phyloP scores from a whole-genome alignment of 1,140 invertebrate species.

The Drosophila seguyi region DNA sequence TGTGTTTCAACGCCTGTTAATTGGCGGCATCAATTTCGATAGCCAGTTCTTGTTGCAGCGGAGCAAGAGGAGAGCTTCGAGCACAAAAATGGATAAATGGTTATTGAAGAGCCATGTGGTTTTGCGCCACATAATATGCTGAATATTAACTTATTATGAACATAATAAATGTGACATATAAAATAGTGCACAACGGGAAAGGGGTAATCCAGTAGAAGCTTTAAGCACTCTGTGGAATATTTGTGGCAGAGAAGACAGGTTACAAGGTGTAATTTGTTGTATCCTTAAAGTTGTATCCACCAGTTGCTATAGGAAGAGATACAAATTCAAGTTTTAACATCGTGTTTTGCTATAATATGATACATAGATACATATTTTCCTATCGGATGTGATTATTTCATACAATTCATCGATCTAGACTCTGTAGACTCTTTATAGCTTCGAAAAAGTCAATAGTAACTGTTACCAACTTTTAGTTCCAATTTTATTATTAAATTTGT shows the following conservation, averaged over 20 bases:
- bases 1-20: slow-evolving; percentile 64
- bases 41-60: slow-evolving; percentile 35
- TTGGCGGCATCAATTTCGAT: slow-evolving; percentile 63
- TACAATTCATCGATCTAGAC: not conserved
- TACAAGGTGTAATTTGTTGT: not conserved
- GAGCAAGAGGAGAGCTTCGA: not conserved
- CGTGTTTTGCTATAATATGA: too few relatives aligned
- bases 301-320: not conserved
- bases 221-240: not conserved
- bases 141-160: slow-evolving; percentile 29
- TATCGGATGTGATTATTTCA: not conserved
- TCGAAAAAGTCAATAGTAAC: not conserved
- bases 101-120: slow-evolving; percentile 37
- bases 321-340: too few relatives aligned
- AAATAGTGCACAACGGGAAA: not conserved
- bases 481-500: not conserved
- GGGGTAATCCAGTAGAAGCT: not conserved
- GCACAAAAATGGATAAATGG: slow-evolving; percentile 21
- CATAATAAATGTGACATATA: slow-evolving; percentile 22
- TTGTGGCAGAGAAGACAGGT: not conserved
- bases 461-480: not conserved
- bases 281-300: not conserved
- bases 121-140: slow-evolving; percentile 11
- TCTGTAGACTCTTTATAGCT: not conserved
- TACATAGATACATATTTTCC: not conserved